Evolutionary conservation across 2,113 vertebrate species (phyloP).

Genomic region (Hucho hucho): DNA sequence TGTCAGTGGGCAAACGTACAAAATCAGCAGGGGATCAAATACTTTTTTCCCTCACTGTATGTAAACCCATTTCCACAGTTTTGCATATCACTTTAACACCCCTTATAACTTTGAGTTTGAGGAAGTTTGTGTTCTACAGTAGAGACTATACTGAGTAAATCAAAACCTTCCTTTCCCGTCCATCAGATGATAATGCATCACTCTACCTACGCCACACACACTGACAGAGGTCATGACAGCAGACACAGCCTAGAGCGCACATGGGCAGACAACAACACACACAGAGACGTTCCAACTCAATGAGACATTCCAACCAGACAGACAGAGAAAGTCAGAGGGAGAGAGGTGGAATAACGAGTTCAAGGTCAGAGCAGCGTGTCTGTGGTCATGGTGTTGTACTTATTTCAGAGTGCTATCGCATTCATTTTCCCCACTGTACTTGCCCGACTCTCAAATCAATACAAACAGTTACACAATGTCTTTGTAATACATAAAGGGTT

Average conservation of each 20-base stretch:
- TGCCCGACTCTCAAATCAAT: slow-evolving; percentile 6
- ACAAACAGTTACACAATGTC: slow-evolving; percentile 1
- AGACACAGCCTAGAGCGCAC: slow-evolving; percentile 17
- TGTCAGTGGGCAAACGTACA: too few relatives aligned
- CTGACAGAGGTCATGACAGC: background rate
- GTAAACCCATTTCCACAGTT: too few relatives aligned
- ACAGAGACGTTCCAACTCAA: too few relatives aligned
- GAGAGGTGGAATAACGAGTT: slow-evolving; percentile 13
- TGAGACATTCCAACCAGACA: slow-evolving; percentile 7
- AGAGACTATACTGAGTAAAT: too few relatives aligned
- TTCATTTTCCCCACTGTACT: background rate
- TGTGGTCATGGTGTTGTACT: slow-evolving; percentile 3
- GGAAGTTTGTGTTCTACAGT: too few relatives aligned
- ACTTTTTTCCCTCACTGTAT: too few relatives aligned
- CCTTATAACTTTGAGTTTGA: too few relatives aligned
- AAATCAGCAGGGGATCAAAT: too few relatives aligned
- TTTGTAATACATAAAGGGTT: background rate
- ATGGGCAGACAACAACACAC: background rate
- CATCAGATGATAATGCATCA: too few relatives aligned
- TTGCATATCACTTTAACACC: too few relatives aligned
- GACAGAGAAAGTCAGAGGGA: background rate
- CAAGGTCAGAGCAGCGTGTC: slow-evolving; percentile 26
- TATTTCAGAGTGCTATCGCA: background rate
- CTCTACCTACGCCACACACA: background rate
- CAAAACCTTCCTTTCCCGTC: too few relatives aligned